These are phyloP conservation scores for Pipistrellus nathusii DNA, from an alignment of 2,797 vertebrate species.

Conservation along the genomic window DNA sequence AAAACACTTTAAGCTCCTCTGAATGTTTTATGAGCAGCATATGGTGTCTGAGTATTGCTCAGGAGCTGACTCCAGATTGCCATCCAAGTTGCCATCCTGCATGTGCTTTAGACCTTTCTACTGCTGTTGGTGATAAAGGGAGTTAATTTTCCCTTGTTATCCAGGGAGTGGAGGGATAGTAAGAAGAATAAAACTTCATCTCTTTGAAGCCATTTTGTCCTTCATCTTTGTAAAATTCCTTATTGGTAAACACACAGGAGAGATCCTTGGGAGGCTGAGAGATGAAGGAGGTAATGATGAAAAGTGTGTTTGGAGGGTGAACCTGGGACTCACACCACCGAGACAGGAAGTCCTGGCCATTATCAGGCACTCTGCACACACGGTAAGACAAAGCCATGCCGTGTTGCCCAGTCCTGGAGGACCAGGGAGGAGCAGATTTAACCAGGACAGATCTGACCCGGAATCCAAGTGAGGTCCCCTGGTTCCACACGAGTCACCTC, in stretches of 20 bases:
- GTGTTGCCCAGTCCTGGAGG: not conserved
- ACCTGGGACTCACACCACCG: not conserved
- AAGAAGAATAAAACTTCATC: not conserved
- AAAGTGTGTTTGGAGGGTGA: not conserved
- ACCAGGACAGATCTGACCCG: not conserved
- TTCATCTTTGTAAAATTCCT: not conserved
- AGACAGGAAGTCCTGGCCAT: not conserved
- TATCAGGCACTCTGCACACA: not conserved
- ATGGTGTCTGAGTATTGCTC: not conserved
- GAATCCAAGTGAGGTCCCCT: not conserved
- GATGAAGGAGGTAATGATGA: not conserved
- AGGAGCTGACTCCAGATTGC: no score
- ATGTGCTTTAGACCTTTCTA: not conserved
- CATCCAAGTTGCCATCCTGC: not conserved
- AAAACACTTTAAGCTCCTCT: constrained; percentile 68
- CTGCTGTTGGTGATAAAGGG: not conserved
- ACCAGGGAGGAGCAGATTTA: not conserved
- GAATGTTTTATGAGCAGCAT: constrained; percentile 70
- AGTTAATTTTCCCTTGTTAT: not conserved
- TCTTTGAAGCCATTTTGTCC: not conserved
- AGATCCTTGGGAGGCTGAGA: not conserved
- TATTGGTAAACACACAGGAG: not conserved
- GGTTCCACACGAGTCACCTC: not conserved
- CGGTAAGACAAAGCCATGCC: not conserved
- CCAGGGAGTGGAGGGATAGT: not conserved